These are phyloP conservation scores for Motacilla tschutschensis DNA, from an alignment of 2,113 vertebrate species.

Conservation along the genomic window DNA sequence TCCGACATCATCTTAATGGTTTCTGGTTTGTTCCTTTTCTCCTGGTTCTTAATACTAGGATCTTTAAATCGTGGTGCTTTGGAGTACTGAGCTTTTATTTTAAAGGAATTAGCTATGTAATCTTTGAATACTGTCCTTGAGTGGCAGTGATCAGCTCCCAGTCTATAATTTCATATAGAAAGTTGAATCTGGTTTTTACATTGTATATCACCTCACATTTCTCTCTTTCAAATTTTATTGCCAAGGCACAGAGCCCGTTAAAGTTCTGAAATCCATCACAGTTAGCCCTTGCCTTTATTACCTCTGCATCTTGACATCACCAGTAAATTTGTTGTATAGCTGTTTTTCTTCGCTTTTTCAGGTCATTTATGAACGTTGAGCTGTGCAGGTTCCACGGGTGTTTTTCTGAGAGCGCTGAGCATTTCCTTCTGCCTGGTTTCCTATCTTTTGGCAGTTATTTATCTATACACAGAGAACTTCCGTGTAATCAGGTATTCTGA, in stretches of 20 bases:
- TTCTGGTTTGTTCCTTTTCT: not conserved
- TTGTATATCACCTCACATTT: not conserved
- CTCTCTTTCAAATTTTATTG: not conserved
- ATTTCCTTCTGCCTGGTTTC: not conserved
- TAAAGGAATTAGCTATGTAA: not conserved
- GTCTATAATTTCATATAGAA: not conserved
- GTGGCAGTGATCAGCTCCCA: not conserved
- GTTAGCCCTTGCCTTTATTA: not conserved
- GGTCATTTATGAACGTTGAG: not conserved
- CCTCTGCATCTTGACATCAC: not conserved
- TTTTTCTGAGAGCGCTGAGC: not conserved
- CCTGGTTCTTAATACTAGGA: not conserved
- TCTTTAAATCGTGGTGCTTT: not conserved
- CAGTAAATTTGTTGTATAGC: not conserved
- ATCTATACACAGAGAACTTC: not conserved
- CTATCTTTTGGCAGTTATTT: not conserved
- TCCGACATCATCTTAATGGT: not conserved
- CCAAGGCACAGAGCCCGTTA: not conserved
- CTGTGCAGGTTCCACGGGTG: not conserved
- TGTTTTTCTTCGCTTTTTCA: not conserved
- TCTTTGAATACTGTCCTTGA: not conserved
- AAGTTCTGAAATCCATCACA: not conserved
- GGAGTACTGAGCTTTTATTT: not conserved
- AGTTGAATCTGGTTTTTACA: not conserved
- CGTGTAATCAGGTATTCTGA: not conserved